Evolutionary conservation across 2,797 vertebrate genomes (phyloP).

Genomic region (Uromys caudimaculatus): DNA sequence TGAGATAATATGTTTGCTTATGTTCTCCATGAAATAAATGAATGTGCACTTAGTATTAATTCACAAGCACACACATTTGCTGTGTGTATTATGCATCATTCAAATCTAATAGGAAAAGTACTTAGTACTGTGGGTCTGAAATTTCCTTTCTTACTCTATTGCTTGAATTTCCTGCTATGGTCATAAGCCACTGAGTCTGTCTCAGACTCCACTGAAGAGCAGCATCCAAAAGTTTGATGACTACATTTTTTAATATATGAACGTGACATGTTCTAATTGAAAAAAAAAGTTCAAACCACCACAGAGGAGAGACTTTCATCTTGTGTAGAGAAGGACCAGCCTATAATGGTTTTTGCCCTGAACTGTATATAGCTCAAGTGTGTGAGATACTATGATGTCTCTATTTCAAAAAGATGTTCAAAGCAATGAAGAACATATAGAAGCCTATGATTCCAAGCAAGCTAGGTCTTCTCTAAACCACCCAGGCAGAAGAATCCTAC

Average conservation of each 20-base stretch:
- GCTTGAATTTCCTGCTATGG: background rate
- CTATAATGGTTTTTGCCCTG: background rate
- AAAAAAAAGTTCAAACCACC: background rate
- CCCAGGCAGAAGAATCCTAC: background rate
- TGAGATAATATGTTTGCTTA: background rate
- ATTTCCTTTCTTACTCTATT: background rate
- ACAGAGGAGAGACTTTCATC: background rate
- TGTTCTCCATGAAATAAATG: background rate
- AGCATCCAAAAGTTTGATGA: background rate
- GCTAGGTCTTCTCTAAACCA: background rate
- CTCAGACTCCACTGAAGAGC: background rate
- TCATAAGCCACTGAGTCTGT: background rate
- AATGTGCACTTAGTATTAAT: background rate
- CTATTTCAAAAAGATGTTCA: background rate
- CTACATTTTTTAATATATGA: background rate
- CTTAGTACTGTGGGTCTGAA: background rate
- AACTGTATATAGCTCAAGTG: background rate
- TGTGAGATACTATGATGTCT: background rate
- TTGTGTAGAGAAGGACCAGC: background rate
- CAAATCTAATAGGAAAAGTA: background rate
- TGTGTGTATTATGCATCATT: background rate
- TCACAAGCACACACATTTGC: constrained; percentile 18
- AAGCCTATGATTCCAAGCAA: background rate
- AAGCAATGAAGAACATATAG: background rate
- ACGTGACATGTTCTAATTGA: background rate